Evolutionary conservation across 1,140 invertebrate species (phyloP).

Genomic region (Drosophila suzukii): DNA sequence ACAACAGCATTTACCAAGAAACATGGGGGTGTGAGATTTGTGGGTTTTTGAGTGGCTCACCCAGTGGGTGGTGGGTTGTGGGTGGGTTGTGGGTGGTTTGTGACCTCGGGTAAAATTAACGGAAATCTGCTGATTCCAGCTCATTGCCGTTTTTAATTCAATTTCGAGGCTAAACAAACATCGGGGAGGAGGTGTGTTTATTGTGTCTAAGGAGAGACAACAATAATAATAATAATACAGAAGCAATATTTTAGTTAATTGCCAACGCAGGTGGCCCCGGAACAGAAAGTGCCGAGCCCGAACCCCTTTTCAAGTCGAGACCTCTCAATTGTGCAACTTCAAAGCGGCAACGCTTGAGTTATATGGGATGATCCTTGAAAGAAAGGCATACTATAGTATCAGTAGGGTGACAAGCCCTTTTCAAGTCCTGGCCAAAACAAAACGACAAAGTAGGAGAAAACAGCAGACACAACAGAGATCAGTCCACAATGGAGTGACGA

Average conservation of each 20-base stretch:
- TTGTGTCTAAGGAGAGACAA: constrained; percentile 49
- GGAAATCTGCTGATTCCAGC: constrained; percentile 84
- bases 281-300: neutral
- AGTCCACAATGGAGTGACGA: constrained; percentile 8
- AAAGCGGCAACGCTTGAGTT: constrained; percentile 57
- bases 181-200: constrained; percentile 36
- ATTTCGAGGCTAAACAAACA: constrained; percentile 79
- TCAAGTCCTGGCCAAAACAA: constrained; percentile 36
- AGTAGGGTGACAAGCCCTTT: constrained; percentile 38
- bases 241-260: constrained; percentile 66
- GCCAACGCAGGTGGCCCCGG: constrained; percentile 69
- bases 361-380: constrained; percentile 22
- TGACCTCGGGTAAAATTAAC: constrained; percentile 70
- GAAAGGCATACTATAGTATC: neutral
- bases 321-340: constrained; percentile 74
- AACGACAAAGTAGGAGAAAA: constrained; percentile 26
- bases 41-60: constrained; percentile 22
- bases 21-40: constrained; percentile 41
- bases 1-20: constrained; percentile 47
- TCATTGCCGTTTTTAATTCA: constrained; percentile 84
- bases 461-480: constrained; percentile 22
- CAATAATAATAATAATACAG: constrained; percentile 55
- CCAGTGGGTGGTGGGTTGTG: constrained; percentile 15
- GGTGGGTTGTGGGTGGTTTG: neutral
- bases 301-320: constrained; percentile 10